These are phyloP conservation scores for Tupaia tana DNA, from an alignment of 2,113 vertebrate genomes.

Conservation along the genomic window DNA sequence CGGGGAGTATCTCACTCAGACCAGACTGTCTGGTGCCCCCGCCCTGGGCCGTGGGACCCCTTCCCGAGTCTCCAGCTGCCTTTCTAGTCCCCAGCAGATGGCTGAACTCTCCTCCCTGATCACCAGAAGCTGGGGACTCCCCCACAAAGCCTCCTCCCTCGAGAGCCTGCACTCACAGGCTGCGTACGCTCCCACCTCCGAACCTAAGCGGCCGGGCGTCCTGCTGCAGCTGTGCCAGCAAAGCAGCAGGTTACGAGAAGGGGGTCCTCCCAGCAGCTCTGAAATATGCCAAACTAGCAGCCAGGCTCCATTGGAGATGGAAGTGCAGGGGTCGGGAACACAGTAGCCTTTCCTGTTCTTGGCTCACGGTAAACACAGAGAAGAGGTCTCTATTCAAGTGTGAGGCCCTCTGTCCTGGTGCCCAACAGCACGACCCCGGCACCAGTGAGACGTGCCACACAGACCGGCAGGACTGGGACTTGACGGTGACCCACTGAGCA, in stretches of 20 bases:
- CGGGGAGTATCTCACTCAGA: not conserved
- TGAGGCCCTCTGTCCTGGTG: not conserved
- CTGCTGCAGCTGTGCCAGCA: too few species aligned
- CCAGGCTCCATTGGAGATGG: not conserved
- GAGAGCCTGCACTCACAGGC: not conserved
- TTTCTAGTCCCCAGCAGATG: not conserved
- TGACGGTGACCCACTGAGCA: fast-evolving
- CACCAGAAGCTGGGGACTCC: not conserved
- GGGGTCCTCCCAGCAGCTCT: not conserved
- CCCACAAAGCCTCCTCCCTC: not conserved
- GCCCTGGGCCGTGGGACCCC: not conserved
- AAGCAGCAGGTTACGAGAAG: not conserved
- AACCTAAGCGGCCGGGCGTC: not conserved
- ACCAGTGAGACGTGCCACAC: fast-evolving
- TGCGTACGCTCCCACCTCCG: too few species aligned
- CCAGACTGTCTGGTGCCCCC: not conserved
- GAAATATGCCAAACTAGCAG: not conserved
- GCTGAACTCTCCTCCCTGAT: not conserved
- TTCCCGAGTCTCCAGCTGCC: not conserved
- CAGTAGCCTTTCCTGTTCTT: not conserved
- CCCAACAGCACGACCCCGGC: not conserved
- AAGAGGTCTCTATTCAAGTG: not conserved
- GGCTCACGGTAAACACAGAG: not conserved
- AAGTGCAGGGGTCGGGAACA: not conserved
- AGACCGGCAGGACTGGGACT: too few species aligned